A percentile compares a stretch with the other conserved stretches of the same genome.
Conservation (phyloP, 2,888 invertebrate species). For the Campoplex nolae region DNA sequence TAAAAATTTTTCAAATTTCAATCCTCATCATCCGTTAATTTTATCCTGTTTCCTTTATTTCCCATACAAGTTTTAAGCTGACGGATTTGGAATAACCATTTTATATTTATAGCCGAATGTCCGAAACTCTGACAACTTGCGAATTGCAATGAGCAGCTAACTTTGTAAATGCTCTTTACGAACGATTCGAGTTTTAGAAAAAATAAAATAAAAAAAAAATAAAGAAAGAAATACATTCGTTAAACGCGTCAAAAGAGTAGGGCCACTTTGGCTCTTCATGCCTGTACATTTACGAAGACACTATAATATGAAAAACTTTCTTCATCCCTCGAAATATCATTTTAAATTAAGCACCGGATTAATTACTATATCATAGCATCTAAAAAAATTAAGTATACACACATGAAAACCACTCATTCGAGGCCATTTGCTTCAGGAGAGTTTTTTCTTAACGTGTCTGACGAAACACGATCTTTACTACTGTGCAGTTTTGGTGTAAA, state of each 20-base stretch:
- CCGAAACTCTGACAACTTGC: neutral
- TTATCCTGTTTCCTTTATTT: neutral
- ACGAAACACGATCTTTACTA: neutral
- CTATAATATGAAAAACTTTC: neutral
- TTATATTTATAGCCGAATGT: neutral
- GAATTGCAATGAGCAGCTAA: neutral
- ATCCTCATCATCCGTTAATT: conserved; percentile 5
- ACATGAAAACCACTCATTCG: neutral
- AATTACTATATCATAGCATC: neutral
- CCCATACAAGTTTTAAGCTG: conserved; percentile 11
- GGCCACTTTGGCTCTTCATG: neutral
- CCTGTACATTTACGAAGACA: neutral
- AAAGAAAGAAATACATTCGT: neutral
- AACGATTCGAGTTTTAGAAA: neutral
- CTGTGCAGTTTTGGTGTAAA: neutral
- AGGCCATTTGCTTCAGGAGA: neutral
- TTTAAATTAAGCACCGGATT: neutral
- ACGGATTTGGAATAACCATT: conserved; percentile 6
- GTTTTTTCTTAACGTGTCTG: neutral
- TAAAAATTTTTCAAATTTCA: conserved; percentile 25
- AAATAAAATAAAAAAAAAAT: neutral
- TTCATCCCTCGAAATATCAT: neutral
- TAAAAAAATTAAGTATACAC: neutral
- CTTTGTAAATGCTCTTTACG: neutral
- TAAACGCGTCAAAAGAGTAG: neutral